Base-by-base conservation (phyloP, 2,113 vertebrate species). In the Xiphophorus couchianus region DNA sequence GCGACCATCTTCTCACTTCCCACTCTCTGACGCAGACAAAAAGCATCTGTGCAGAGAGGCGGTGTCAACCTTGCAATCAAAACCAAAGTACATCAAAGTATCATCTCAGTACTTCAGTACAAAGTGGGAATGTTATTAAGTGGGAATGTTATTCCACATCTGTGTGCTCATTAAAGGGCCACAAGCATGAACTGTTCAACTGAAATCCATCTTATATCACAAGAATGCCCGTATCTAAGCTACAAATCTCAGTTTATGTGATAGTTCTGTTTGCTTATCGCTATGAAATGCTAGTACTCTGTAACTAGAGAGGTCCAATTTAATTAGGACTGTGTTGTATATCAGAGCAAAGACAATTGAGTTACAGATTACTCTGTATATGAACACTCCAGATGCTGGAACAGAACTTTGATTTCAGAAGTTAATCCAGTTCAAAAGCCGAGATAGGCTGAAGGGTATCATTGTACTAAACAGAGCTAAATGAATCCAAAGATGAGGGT, bases 1-100 rank as follows among this genome's bases (percentile, higher is more conserved):
- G 88, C 84, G 82, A 90, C 87, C 62, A 69, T 74, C 85, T 82
- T 90, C 82, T 89, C 83, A 80, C 91, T 83, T 80, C 90, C 87
- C 88, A 88, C 90, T 85, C 89, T 77, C 77, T 87, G 86, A 80
- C 60, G 65, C 83, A 74, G 81, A 80, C 69, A 76, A 73, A 88
- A 85, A 83, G 89, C 78, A 82, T 84, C 77, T 88, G 81, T 84
- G 75, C 60, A 69, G 73, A 80, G 44, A 71, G 29, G 69, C 15
- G 62, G 76, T 82, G 84, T 88, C 80, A 77, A 65, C 77, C 37
- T 37, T 51, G 71, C 82, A 82, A 87, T 90, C 76, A 70, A 68
- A 81, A 82, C 70, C 61, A 72, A 74, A 81, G 62, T 61, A 27
- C 74, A 84, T 80, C 22, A 58, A 76, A 70, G 58, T 75, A 42